Percentiles rank a stretch among this genome's conserved stretches.
Conservation (phyloP, 1,140 invertebrate genomes). For the Cyclina sinensis region DNA sequence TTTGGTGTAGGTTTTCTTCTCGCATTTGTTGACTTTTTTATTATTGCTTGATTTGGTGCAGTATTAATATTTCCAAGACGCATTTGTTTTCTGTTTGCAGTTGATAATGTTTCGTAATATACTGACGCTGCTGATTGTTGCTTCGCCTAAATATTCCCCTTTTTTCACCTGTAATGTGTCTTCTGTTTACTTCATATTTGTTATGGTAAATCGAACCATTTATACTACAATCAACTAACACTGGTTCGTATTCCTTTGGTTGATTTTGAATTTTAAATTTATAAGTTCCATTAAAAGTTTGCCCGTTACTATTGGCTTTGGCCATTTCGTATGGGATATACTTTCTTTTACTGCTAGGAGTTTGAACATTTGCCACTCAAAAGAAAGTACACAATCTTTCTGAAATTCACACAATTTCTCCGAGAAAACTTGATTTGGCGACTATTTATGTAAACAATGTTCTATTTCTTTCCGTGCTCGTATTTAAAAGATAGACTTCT, state of each 20-base stretch:
- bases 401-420: too few relatives aligned
- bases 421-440: too few relatives aligned
- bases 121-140: neutral
- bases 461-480: too few relatives aligned
- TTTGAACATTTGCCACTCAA: too few relatives aligned
- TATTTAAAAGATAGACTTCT: too few relatives aligned
- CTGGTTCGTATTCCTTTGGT: neutral
- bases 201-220: neutral
- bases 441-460: too few relatives aligned
- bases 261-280: neutral
- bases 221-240: neutral
- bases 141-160: neutral
- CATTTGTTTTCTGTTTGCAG: neutral
- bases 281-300: neutral
- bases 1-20: slow-evolving; percentile 12
- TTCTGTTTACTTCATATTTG: neutral
- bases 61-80: neutral
- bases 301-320: neutral
- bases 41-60: neutral
- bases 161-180: neutral
- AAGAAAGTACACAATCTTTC: too few relatives aligned
- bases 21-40: neutral
- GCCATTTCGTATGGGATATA: neutral
- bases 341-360: neutral
- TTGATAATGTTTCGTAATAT: neutral